These are phyloP conservation scores for Psylliodes chrysocephalus DNA, from an alignment of 2,888 invertebrate species.

Conservation along the genomic window DNA sequence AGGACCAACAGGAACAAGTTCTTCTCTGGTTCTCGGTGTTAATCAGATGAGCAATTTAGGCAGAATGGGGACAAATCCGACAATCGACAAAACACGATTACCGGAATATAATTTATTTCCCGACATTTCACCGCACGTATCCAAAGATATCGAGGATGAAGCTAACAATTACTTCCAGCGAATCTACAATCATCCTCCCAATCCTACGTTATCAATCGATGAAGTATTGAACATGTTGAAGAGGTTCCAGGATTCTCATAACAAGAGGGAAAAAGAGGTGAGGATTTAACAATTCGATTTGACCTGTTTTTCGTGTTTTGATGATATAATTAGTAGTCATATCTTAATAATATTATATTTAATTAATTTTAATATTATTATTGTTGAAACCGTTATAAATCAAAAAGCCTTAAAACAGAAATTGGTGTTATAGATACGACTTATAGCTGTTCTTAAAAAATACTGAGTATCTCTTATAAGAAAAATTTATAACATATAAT, in stretches of 20 bases:
- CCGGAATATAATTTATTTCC: conserved; percentile 76
- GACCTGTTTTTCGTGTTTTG: no score
- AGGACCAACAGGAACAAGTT: conserved; percentile 67
- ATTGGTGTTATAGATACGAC: no score
- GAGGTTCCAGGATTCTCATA: conserved; percentile 91
- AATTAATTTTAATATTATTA: no score
- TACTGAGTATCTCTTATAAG: no score
- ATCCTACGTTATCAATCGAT: conserved; percentile 92
- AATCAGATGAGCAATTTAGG: conserved; percentile 71
- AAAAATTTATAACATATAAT: no score
- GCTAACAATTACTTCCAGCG: conserved; percentile 98
- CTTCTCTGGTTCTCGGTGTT: conserved; percentile 65
- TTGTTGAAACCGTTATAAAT: no score
- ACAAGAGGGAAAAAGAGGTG: conserved; percentile 83
- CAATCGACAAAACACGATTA: conserved; percentile 72
- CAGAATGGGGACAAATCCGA: conserved; percentile 75
- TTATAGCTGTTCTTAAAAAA: no score
- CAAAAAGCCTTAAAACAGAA: no score
- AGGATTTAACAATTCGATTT: no score
- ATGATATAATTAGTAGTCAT: no score
- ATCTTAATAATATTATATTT: no score
- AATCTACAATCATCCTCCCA: conserved; percentile 97
- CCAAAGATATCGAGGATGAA: conserved; percentile 98
- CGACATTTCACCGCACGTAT: conserved; percentile 83
- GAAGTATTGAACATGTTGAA: conserved; percentile 97